phyloP scores from a whole-genome alignment of 2,888 invertebrate species.

The Melanophora roralis region DNA sequence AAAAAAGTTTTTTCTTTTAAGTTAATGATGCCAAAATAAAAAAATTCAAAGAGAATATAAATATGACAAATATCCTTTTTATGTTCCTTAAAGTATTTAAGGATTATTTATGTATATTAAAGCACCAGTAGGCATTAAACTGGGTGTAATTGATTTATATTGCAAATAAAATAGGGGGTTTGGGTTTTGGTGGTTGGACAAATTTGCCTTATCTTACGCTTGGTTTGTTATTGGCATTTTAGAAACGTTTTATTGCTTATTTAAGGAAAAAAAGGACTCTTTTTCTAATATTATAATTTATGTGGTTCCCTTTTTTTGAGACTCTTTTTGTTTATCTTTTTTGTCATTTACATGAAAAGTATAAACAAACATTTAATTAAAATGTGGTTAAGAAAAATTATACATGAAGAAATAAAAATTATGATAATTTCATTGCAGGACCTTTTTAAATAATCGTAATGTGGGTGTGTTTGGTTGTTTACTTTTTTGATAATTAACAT shows the following conservation, averaged over 20 bases:
- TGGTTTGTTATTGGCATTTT: background rate
- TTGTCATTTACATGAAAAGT: background rate
- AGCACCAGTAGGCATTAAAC: too few relatives aligned
- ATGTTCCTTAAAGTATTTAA: too few relatives aligned
- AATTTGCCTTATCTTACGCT: background rate
- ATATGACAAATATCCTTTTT: too few relatives aligned
- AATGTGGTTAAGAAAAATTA: background rate
- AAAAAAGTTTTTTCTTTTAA: too few relatives aligned
- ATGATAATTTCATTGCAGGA: background rate
- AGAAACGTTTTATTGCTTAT: constrained; percentile 33
- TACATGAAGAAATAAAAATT: background rate
- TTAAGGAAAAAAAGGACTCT: constrained; percentile 1
- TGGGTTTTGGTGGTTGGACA: background rate
- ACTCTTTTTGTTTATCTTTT: background rate
- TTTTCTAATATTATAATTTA: constrained; percentile 12
- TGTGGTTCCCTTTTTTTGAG: constrained; percentile 1
- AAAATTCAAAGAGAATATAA: too few relatives aligned
- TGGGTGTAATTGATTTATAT: too few relatives aligned
- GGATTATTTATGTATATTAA: background rate
- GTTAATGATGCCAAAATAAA: too few relatives aligned
- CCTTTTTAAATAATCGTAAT: background rate
- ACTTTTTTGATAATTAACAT: background rate
- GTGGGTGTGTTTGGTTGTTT: background rate
- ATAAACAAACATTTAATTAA: background rate
- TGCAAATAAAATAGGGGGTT: background rate